phyloP scores from a whole-genome alignment of 2,113 vertebrate species.

The Ictidomys tridecemlineatus region DNA sequence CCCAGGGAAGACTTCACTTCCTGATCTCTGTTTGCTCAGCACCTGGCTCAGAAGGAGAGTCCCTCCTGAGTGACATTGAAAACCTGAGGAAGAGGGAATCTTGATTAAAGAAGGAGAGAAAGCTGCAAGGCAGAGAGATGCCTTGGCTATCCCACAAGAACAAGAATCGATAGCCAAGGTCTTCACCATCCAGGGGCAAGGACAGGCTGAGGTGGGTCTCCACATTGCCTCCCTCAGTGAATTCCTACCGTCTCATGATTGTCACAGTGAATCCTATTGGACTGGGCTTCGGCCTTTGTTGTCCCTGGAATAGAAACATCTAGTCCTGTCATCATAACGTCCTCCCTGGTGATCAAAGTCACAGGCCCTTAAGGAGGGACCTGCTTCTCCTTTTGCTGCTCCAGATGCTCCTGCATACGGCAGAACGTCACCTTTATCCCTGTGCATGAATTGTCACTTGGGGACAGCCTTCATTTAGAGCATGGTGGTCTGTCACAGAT shows the following conservation, averaged over 20 bases:
- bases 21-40: neutral
- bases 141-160: neutral
- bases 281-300: neutral
- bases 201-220: neutral
- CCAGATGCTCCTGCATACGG: no score
- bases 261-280: neutral
- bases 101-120: neutral
- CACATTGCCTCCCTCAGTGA: neutral
- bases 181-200: neutral
- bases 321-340: neutral
- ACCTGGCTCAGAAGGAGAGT: neutral
- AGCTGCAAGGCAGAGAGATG: neutral
- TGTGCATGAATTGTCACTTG: neutral
- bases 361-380: neutral
- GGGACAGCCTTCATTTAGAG: neutral
- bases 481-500: neutral
- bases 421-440: neutral
- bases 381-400: neutral
- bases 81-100: neutral
- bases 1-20: neutral
- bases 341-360: neutral
- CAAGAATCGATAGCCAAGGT: neutral
- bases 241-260: neutral
- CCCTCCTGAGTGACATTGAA: neutral
- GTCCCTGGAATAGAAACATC: slow-evolving; percentile 71